Conservation (phyloP, 2,113 vertebrate species). For the Sakesphorus luctuosus region DNA sequence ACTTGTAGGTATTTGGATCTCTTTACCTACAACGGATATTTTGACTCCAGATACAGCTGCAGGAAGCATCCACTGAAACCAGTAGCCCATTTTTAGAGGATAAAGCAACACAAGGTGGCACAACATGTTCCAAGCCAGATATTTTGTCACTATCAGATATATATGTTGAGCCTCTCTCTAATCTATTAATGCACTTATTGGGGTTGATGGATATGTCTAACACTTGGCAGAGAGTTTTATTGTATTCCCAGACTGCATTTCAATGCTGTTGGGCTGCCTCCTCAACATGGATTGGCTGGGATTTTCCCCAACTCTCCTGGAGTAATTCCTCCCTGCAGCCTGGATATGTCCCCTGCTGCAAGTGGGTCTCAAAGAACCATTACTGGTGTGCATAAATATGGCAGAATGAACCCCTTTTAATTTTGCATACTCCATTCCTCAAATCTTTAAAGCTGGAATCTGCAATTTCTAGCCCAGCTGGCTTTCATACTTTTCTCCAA, state of each 20-base stretch:
- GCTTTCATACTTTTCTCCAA: not conserved
- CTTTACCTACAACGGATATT: not conserved
- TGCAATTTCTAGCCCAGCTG: conserved; percentile 24
- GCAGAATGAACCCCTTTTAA: not conserved
- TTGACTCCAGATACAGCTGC: not conserved
- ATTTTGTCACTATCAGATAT: not conserved
- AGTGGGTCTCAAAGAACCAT: not conserved
- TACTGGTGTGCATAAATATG: not conserved
- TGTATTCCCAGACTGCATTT: not conserved
- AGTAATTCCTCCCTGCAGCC: not conserved
- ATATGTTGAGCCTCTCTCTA: not conserved
- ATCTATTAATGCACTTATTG: not conserved
- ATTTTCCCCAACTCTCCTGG: not conserved
- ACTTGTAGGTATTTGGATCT: not conserved
- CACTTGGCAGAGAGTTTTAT: not conserved
- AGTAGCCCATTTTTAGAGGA: not conserved
- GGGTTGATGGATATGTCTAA: not conserved
- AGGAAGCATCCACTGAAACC: not conserved
- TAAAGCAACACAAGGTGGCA: not conserved
- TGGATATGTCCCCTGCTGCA: not conserved
- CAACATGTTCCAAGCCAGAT: not conserved
- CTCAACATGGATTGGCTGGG: not conserved
- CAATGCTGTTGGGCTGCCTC: not conserved
- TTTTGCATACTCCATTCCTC: not conserved
- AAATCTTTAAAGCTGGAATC: not conserved